These are phyloP conservation scores for Lepidurus packardi DNA, from an alignment of 1,140 invertebrate genomes.

Conservation along the genomic window DNA sequence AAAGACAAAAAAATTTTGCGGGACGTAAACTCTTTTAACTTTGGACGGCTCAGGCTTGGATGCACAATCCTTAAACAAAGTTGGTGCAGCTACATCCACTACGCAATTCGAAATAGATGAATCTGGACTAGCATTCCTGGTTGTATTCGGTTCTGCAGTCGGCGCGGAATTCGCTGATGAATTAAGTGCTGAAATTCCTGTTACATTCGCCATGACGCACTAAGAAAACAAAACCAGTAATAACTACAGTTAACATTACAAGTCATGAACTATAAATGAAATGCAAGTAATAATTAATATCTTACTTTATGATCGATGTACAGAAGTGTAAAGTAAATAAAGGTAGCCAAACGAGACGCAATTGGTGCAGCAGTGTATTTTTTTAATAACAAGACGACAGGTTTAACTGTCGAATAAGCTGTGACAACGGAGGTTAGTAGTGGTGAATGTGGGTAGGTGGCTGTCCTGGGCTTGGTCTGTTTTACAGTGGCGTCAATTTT, in stretches of 20 bases:
- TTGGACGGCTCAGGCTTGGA: background rate
- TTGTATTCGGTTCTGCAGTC: background rate
- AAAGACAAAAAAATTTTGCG: background rate
- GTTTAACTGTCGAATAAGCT: too few species aligned
- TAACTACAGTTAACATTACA: background rate
- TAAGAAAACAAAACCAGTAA: background rate
- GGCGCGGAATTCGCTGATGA: background rate
- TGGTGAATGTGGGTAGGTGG: too few species aligned
- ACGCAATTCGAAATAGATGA: background rate
- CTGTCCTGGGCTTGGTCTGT: too few species aligned
- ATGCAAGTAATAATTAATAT: background rate
- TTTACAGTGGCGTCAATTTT: too few species aligned
- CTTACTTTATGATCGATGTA: background rate
- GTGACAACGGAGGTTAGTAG: too few species aligned
- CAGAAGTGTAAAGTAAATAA: conserved; percentile 1
- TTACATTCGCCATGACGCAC: background rate
- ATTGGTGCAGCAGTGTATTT: background rate
- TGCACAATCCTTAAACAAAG: background rate
- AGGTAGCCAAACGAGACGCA: background rate
- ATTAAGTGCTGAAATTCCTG: background rate
- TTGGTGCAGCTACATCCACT: background rate
- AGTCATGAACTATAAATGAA: background rate
- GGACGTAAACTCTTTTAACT: conserved; percentile 1
- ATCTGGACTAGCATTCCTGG: conserved; percentile 4
- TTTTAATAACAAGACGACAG: background rate